A percentile compares a stretch with the other conserved stretches of the same genome.
phyloP scores from a whole-genome alignment of 2,888 invertebrate species.

The Troides helena region DNA sequence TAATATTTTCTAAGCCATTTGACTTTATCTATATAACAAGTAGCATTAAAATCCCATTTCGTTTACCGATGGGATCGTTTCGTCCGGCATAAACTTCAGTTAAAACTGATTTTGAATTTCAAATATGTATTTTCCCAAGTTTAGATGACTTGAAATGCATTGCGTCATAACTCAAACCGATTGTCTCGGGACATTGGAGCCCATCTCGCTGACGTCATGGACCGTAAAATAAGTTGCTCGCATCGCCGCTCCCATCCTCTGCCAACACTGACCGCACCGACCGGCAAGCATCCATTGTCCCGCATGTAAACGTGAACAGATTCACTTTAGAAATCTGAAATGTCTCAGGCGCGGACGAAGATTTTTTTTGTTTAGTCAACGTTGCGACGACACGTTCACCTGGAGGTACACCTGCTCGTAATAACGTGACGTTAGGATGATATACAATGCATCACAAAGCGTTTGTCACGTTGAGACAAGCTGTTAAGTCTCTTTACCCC shows the following conservation, averaged over 20 bases:
- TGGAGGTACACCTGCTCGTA: too few species aligned
- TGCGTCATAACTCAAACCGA: constrained; percentile 29
- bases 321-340: constrained; percentile 37
- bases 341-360: constrained; percentile 24
- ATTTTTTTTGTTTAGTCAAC: too few species aligned
- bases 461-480: too few species aligned
- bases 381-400: too few species aligned
- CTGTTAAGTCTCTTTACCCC: too few species aligned
- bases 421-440: too few species aligned
- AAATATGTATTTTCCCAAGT: constrained; percentile 7
- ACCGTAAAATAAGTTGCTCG: constrained; percentile 76
- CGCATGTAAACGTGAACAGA: constrained; percentile 65
- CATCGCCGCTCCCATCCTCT: constrained; percentile 65
- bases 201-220: constrained; percentile 60
- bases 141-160: constrained; percentile 28
- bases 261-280: constrained; percentile 55
- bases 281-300: constrained; percentile 71
- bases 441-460: too few species aligned
- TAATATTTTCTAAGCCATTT: background rate
- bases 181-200: constrained; percentile 30
- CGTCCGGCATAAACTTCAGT: background rate
- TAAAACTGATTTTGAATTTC: background rate
- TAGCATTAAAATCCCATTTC: background rate
- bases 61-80: background rate
- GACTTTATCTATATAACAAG: background rate